A percentile compares a stretch with the other conserved stretches of the same genome.
Conservation (phyloP, 2,797 vertebrate genomes). For the Chaunax sp. region DNA sequence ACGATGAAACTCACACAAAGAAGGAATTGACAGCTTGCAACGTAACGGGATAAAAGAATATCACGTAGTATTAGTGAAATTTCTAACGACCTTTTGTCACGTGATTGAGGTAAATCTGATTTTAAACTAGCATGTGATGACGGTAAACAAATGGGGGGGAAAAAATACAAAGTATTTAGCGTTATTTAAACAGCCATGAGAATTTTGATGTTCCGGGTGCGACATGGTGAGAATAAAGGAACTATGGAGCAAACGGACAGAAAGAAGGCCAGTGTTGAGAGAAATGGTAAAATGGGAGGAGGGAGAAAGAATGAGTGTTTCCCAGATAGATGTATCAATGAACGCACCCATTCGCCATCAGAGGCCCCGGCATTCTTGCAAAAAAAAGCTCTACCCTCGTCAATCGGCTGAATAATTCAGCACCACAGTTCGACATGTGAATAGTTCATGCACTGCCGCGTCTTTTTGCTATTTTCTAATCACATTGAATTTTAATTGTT, state of each 20-base stretch:
- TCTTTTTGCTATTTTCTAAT: constrained; percentile 17
- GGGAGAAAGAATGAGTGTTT: constrained; percentile 77
- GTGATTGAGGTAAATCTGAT: constrained; percentile 50
- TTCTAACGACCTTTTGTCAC: constrained; percentile 46
- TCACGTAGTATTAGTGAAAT: too few relatives aligned
- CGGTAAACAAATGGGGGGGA: constrained; percentile 25
- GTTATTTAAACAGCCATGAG: constrained; percentile 1
- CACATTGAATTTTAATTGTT: constrained; percentile 45
- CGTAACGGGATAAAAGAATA: background rate
- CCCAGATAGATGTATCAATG: constrained; percentile 85
- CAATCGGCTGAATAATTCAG: constrained; percentile 68
- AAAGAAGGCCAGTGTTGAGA: constrained; percentile 42
- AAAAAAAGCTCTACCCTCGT: constrained; percentile 53
- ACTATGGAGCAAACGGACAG: constrained; percentile 14
- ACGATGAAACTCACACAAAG: constrained; percentile 38
- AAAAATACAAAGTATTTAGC: background rate
- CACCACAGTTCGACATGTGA: constrained; percentile 59
- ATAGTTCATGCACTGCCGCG: constrained; percentile 31
- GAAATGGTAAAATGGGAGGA: constrained; percentile 60
- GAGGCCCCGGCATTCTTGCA: constrained; percentile 74
- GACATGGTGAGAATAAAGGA: background rate
- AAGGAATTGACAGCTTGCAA: constrained; percentile 14
- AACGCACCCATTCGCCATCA: constrained; percentile 82
- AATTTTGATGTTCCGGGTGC: background rate
- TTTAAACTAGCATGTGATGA: constrained; percentile 31